Conservation (phyloP, 2,113 vertebrate genomes). For the Petrocephalus zakoni region DNA sequence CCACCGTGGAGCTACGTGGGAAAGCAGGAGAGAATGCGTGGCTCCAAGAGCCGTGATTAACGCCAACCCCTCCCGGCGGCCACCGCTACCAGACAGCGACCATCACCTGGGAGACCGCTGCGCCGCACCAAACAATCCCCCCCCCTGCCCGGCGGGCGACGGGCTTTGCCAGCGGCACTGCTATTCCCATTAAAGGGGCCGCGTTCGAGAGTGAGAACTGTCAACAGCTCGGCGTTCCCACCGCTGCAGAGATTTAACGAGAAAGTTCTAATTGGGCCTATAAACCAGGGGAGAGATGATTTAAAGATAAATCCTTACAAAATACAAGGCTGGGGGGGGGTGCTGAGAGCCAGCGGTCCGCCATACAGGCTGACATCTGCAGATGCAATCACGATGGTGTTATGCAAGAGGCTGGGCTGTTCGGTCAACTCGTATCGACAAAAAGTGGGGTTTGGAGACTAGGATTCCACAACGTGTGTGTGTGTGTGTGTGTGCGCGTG, state of each 20-base stretch:
- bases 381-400: neutral
- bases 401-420: neutral
- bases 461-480: neutral
- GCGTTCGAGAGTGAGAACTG: slow-evolving; percentile 56
- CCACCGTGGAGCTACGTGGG: slow-evolving; percentile 2
- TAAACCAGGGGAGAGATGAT: slow-evolving; percentile 63
- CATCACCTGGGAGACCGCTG: slow-evolving; percentile 11
- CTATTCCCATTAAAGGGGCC: slow-evolving; percentile 58
- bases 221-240: slow-evolving; percentile 57
- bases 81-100: neutral
- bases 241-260: slow-evolving; percentile 59
- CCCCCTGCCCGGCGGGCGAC: slow-evolving; percentile 36
- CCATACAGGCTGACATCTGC: neutral
- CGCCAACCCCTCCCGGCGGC: neutral
- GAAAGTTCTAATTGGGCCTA: slow-evolving; percentile 57
- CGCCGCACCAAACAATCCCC: neutral
- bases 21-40: neutral
- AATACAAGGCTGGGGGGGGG: slow-evolving; percentile 54
- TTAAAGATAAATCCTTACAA: slow-evolving; percentile 66
- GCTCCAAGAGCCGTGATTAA: neutral
- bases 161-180: slow-evolving; percentile 64
- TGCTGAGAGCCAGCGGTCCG: neutral
- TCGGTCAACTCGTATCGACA: neutral
- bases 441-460: neutral
- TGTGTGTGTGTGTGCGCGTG: neutral